Conservation (phyloP, 2,113 vertebrate species). For the Ceuthmochares aereus region DNA sequence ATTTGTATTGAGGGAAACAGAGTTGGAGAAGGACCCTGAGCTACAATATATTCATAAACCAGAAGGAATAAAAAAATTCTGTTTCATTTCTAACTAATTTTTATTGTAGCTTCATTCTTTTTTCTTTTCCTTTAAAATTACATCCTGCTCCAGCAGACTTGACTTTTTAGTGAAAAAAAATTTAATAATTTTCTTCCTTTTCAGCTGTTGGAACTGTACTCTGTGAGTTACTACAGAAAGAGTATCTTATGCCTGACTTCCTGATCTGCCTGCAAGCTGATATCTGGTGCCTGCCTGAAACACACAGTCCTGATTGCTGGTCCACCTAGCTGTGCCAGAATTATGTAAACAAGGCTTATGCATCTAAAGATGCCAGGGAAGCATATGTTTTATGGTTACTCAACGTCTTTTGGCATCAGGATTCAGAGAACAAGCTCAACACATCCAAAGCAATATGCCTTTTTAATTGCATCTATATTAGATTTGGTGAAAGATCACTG, state of each 20-base stretch:
- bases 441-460: background rate
- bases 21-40: background rate
- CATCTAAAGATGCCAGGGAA: background rate
- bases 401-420: background rate
- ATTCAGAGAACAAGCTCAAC: background rate
- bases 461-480: background rate
- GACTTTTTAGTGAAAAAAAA: background rate
- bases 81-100: background rate
- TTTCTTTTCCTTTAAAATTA: background rate
- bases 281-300: background rate
- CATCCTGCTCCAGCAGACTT: background rate
- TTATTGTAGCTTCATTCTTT: background rate
- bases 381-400: background rate
- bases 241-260: slow-evolving; percentile 3
- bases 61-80: background rate
- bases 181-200: background rate
- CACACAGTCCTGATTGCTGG: background rate
- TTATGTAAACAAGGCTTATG: background rate
- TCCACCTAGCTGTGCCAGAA: background rate
- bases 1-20: background rate
- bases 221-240: background rate
- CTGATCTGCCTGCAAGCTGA: background rate
- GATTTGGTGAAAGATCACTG: background rate
- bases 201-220: background rate
- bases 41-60: background rate